Conservation (phyloP, 1,140 invertebrate species). For the Drosophila lacertosa region DNA sequence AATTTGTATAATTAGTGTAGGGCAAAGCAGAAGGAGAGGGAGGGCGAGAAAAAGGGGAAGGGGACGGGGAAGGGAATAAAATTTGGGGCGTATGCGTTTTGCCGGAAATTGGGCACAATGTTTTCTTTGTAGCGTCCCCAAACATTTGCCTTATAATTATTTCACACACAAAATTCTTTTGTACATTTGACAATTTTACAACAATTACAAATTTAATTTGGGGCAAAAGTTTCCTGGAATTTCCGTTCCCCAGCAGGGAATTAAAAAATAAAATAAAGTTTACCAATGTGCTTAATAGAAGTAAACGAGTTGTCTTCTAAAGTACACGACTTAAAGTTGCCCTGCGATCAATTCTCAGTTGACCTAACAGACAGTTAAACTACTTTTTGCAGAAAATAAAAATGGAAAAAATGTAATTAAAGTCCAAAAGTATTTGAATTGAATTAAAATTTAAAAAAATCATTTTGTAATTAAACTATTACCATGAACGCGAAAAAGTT, state of each 20-base stretch:
- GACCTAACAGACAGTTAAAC: too few relatives aligned
- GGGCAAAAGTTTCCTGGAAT: neutral
- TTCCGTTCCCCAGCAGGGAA: neutral
- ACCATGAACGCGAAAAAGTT: too few relatives aligned
- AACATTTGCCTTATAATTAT: slow-evolving; percentile 34
- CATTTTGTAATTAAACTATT: too few relatives aligned
- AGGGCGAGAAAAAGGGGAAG: neutral
- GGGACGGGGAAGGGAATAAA: neutral
- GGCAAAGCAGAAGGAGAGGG: neutral
- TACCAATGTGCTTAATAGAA: neutral
- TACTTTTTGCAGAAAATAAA: too few relatives aligned
- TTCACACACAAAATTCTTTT: slow-evolving; percentile 10
- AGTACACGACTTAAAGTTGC: too few relatives aligned
- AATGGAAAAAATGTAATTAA: too few relatives aligned
- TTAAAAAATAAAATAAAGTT: too few relatives aligned
- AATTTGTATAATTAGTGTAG: slow-evolving; percentile 63
- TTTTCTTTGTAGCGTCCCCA: slow-evolving; percentile 28
- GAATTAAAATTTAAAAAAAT: too few relatives aligned
- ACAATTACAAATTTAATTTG: slow-evolving; percentile 18
- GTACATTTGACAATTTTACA: slow-evolving; percentile 26
- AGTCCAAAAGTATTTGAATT: too few relatives aligned
- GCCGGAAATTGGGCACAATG: slow-evolving; percentile 23
- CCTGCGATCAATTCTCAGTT: too few relatives aligned
- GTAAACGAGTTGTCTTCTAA: neutral
- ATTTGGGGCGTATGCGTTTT: slow-evolving; percentile 43